Conservation (phyloP, 1,140 invertebrate species). For the Leptinotarsa texana region DNA sequence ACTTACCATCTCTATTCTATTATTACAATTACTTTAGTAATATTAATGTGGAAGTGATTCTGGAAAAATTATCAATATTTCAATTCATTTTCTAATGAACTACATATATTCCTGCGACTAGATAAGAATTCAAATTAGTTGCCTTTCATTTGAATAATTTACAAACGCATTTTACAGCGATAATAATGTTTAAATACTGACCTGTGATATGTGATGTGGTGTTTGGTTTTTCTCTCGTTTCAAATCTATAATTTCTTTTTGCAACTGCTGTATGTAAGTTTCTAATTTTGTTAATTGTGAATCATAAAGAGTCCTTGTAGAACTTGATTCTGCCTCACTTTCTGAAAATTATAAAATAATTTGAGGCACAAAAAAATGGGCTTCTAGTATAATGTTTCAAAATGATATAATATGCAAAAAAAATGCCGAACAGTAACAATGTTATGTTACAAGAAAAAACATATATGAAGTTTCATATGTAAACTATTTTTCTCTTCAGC, state of each 20-base stretch:
- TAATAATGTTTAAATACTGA: neutral
- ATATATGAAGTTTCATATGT: too few relatives aligned
- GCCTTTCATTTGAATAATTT: neutral
- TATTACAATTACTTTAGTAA: too few relatives aligned
- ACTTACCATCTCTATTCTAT: too few relatives aligned
- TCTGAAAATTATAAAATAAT: conserved; percentile 60
- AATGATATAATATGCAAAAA: too few relatives aligned
- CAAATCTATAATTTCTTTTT: conserved; percentile 65
- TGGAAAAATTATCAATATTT: neutral
- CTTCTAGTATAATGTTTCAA: too few relatives aligned
- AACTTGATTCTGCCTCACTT: conserved; percentile 78
- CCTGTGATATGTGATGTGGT: conserved; percentile 44
- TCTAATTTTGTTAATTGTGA: conserved; percentile 71
- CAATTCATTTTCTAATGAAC: neutral
- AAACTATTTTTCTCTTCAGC: too few relatives aligned
- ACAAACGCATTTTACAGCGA: neutral
- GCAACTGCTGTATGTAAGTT: conserved; percentile 62
- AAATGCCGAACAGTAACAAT: too few relatives aligned
- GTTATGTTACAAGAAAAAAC: too few relatives aligned
- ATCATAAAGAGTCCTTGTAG: conserved; percentile 65
- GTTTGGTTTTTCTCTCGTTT: conserved; percentile 59
- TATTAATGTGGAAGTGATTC: neutral
- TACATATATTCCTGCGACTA: neutral
- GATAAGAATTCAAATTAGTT: neutral
- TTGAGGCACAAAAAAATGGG: too few relatives aligned